Evolutionary conservation across 1,140 invertebrate species (phyloP).

Genomic region (Eumaeus atala): DNA sequence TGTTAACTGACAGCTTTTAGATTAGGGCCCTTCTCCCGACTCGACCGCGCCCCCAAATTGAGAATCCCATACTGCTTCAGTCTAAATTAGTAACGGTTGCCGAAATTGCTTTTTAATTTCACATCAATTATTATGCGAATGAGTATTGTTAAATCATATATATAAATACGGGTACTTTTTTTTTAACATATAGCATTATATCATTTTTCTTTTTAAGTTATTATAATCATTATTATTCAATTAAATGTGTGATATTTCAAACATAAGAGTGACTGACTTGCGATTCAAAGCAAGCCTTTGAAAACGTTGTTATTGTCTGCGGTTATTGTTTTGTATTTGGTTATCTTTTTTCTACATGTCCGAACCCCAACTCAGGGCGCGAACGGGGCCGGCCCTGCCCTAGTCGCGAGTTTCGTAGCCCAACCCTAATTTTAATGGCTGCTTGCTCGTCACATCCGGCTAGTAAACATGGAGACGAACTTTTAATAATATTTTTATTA

Average conservation of each 20-base stretch:
- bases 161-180: too few relatives aligned
- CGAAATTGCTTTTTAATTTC: slow-evolving; percentile 70
- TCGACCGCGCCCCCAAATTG: slow-evolving; percentile 55
- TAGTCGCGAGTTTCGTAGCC: slow-evolving; percentile 57
- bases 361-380: slow-evolving; percentile 38
- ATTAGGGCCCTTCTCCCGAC: slow-evolving; percentile 43
- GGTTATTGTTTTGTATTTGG: slow-evolving; percentile 43
- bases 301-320: slow-evolving; percentile 15
- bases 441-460: slow-evolving; percentile 60
- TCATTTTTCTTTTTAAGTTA: too few relatives aligned
- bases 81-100: slow-evolving; percentile 70
- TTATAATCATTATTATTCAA: too few relatives aligned
- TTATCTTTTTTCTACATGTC: slow-evolving; percentile 36
- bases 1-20: slow-evolving; percentile 62
- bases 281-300: neutral
- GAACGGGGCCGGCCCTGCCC: slow-evolving; percentile 50
- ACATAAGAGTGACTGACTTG: neutral
- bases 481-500: slow-evolving; percentile 11
- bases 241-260: too few relatives aligned
- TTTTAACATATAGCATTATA: too few relatives aligned
- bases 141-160: too few relatives aligned
- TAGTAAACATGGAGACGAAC: slow-evolving; percentile 46
- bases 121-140: slow-evolving; percentile 31
- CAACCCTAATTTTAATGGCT: slow-evolving; percentile 74
- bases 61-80: slow-evolving; percentile 39